These are phyloP conservation scores for Rhodinocichla rosea DNA, from an alignment of 2,113 vertebrate genomes.

Conservation along the genomic window DNA sequence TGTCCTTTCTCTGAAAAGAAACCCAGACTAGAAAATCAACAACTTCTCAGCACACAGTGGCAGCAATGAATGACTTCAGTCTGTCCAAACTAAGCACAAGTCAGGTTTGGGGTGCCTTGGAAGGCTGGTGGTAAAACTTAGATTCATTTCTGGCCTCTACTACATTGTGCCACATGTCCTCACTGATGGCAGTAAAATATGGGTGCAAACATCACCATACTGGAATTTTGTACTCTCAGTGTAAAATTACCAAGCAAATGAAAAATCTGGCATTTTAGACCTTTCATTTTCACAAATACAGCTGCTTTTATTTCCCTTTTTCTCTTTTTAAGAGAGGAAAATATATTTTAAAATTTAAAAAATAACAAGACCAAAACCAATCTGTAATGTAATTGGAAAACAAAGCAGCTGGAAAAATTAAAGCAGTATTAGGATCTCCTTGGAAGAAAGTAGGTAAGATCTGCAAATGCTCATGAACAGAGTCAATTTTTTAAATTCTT, in stretches of 20 bases:
- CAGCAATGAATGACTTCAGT: not conserved
- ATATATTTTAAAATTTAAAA: fast-evolving
- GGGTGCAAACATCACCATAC: not conserved
- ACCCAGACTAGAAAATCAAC: not conserved
- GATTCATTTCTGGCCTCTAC: not conserved
- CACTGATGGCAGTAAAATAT: not conserved
- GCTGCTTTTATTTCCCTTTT: not conserved
- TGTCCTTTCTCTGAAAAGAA: not conserved
- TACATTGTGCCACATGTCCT: fast-evolving
- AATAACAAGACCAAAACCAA: too few species aligned
- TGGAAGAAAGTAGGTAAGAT: not conserved
- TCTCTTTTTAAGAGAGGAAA: not conserved
- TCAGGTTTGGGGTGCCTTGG: not conserved
- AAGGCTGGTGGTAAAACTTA: not conserved
- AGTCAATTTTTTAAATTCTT: not conserved
- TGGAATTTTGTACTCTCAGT: not conserved
- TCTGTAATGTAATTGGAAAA: not conserved
- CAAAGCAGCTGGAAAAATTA: not conserved
- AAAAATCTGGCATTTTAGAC: not conserved
- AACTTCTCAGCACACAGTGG: not conserved
- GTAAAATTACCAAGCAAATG: not conserved
- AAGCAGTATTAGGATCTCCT: not conserved
- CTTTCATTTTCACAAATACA: not conserved
- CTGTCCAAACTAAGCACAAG: not conserved
- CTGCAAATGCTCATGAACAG: not conserved